A percentile compares a stretch with the other conserved stretches of the same genome.
phyloP scores from a whole-genome alignment of 1,140 invertebrate species.

The Ceratina calcarata region DNA sequence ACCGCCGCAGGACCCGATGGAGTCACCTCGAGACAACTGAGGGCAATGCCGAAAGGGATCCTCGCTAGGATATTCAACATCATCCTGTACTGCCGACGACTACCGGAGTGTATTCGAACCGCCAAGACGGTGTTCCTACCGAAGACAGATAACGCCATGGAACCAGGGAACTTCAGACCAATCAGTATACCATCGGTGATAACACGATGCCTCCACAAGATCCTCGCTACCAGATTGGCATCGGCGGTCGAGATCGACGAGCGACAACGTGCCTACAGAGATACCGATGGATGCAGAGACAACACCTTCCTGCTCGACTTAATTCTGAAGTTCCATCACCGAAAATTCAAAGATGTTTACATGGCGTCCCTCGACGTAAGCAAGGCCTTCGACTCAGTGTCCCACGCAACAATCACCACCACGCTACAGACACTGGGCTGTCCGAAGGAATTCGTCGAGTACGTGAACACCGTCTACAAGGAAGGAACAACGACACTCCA shows the following conservation, averaged over 20 bases:
- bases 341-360: constrained; percentile 19
- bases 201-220: constrained; percentile 64
- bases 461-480: not conserved
- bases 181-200: constrained; percentile 75
- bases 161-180: constrained; percentile 70
- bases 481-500: not conserved
- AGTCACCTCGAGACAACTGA: constrained; percentile 25
- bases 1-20: constrained; percentile 39
- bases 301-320: constrained; percentile 47
- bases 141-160: constrained; percentile 56
- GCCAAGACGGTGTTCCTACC: constrained; percentile 29
- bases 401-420: constrained; percentile 44
- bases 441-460: not conserved
- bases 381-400: constrained; percentile 56
- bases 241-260: constrained; percentile 1
- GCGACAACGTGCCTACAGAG: constrained; percentile 34
- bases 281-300: constrained; percentile 55
- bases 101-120: constrained; percentile 26
- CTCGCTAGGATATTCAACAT: constrained; percentile 46
- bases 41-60: constrained; percentile 30
- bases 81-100: constrained; percentile 14
- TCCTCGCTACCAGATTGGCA: constrained; percentile 35
- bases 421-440: not conserved
- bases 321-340: constrained; percentile 16
- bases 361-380: constrained; percentile 50